Conservation (phyloP, 2,888 invertebrate genomes). For the Bibio marci region DNA sequence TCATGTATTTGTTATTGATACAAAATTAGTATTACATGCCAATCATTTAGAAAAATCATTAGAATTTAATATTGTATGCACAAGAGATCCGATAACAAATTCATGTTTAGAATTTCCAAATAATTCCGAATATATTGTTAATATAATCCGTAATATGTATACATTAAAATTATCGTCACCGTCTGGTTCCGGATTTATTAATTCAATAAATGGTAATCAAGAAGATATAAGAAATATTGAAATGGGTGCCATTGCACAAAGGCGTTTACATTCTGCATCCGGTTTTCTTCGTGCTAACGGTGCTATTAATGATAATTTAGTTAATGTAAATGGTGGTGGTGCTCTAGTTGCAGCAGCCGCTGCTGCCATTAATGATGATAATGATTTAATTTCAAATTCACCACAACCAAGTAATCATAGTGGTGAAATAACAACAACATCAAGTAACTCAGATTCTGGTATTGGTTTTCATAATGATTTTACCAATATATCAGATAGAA, state of each 20-base stretch:
- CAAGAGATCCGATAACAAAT: constrained; percentile 57
- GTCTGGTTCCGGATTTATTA: too few relatives aligned
- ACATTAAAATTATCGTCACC: constrained; percentile 33
- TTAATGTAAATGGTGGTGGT: neutral
- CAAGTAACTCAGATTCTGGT: constrained; percentile 89
- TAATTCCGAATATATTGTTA: constrained; percentile 61
- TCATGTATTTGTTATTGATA: constrained; percentile 88
- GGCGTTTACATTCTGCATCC: too few relatives aligned
- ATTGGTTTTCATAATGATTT: constrained; percentile 86
- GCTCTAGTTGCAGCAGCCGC: neutral
- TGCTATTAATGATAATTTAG: neutral
- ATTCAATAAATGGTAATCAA: too few relatives aligned
- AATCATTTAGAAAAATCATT: constrained; percentile 51
- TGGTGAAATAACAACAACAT: constrained; percentile 63
- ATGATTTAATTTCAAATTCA: constrained; percentile 40
- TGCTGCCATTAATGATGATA: neutral
- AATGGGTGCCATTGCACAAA: too few relatives aligned
- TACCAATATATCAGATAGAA: constrained; percentile 64
- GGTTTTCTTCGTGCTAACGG: neutral
- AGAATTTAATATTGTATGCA: constrained; percentile 73
- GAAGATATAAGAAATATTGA: too few relatives aligned
- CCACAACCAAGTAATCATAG: constrained; percentile 74
- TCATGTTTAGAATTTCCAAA: constrained; percentile 80
- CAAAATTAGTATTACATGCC: constrained; percentile 65
- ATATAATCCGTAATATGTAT: constrained; percentile 55